A percentile compares a stretch with the other conserved stretches of the same genome.
phyloP scores from a whole-genome alignment of 1,140 invertebrate species.

The Chironomus tepperi region DNA sequence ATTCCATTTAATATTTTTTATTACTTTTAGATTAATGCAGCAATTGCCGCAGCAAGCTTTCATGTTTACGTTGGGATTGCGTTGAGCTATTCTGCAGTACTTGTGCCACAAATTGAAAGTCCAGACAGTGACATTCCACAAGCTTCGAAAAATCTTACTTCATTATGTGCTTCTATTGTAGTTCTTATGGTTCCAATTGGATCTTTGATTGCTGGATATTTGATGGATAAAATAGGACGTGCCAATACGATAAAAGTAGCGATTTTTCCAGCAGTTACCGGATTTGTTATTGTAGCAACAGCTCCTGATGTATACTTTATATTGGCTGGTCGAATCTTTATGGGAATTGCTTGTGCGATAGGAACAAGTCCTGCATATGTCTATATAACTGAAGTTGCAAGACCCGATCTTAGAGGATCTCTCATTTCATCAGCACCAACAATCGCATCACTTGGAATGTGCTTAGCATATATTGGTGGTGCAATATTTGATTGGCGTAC shows the following conservation, averaged over 20 bases:
- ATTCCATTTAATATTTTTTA: neutral
- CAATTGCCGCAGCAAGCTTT: conserved; percentile 45
- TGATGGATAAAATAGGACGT: conserved; percentile 55
- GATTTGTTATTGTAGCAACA: conserved; percentile 52
- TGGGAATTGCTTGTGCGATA: conserved; percentile 45
- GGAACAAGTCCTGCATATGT: conserved; percentile 51
- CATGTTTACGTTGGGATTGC: conserved; percentile 49
- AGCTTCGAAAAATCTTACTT: conserved; percentile 33
- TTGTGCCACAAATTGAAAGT: conserved; percentile 46
- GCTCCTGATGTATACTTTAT: conserved; percentile 43
- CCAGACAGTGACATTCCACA: conserved; percentile 33
- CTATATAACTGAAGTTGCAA: conserved; percentile 52
- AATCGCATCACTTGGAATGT: conserved; percentile 48
- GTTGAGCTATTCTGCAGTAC: conserved; percentile 48
- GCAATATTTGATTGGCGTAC: conserved; percentile 49
- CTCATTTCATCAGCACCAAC: conserved; percentile 47
- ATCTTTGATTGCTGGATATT: conserved; percentile 44
- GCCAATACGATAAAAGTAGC: conserved; percentile 51
- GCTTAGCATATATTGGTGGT: conserved; percentile 51
- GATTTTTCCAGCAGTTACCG: conserved; percentile 49
- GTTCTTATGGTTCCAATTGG: conserved; percentile 47
- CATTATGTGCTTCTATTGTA: conserved; percentile 39
- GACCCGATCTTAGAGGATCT: conserved; percentile 48
- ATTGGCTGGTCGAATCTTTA: conserved; percentile 52
- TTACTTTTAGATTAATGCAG: conserved; percentile 41